These are phyloP conservation scores for Scatophagus argus DNA, from an alignment of 2,113 vertebrate genomes.

Conservation along the genomic window DNA sequence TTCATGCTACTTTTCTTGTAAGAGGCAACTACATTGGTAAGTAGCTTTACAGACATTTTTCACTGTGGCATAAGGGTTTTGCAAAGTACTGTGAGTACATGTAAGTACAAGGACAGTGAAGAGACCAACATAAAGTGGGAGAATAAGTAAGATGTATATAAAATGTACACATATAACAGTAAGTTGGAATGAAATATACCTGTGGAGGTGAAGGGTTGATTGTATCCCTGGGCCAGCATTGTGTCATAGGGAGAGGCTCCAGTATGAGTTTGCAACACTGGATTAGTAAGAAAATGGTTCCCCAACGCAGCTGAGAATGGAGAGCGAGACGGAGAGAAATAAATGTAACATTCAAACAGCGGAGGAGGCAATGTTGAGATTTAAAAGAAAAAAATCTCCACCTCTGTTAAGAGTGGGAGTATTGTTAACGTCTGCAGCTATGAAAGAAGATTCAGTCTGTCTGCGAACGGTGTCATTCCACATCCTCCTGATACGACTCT, in stretches of 20 bases:
- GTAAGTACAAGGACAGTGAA: slow-evolving; percentile 4
- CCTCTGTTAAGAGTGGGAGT: slow-evolving; percentile 93
- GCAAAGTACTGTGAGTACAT: neutral
- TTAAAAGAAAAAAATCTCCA: slow-evolving; percentile 61
- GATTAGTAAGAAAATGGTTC: slow-evolving; percentile 93
- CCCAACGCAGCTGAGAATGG: slow-evolving; percentile 87
- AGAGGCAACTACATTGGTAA: neutral
- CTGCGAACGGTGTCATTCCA: slow-evolving; percentile 96
- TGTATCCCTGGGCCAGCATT: slow-evolving; percentile 91
- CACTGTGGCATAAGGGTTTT: neutral
- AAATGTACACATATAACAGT: neutral
- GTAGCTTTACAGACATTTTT: neutral
- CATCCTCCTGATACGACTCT: slow-evolving; percentile 96
- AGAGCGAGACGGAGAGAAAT: slow-evolving; percentile 8
- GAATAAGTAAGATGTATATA: neutral
- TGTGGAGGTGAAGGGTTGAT: slow-evolving; percentile 89
- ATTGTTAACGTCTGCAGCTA: slow-evolving; percentile 92
- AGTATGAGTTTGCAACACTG: slow-evolving; percentile 90
- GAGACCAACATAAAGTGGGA: neutral
- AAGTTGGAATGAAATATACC: slow-evolving; percentile 70
- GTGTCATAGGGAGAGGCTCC: slow-evolving; percentile 94
- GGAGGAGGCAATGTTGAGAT: neutral
- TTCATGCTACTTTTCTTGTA: no score
- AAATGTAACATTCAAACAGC: neutral
- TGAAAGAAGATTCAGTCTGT: slow-evolving; percentile 95